Percentiles rank a stretch among this genome's conserved stretches.
These are phyloP conservation scores for Drosophila saltans DNA, from an alignment of 1,140 invertebrate species.

Conservation along the genomic window DNA sequence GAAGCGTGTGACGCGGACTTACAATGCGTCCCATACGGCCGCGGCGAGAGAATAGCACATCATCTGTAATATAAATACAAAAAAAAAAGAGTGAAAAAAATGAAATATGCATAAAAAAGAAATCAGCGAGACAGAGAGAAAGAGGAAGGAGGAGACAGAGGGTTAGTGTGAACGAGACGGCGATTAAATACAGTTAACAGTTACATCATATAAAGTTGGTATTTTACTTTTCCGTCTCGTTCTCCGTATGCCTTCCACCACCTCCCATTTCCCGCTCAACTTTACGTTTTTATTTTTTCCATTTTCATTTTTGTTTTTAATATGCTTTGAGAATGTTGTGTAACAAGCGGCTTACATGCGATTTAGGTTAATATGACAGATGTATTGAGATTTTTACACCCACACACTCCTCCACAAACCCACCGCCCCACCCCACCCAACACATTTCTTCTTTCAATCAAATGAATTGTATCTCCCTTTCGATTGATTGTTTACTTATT, in stretches of 20 bases:
- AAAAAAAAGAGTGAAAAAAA: conserved; percentile 11
- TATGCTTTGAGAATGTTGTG: conserved; percentile 71
- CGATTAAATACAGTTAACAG: conserved; percentile 45
- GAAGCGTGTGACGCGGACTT: conserved; percentile 92
- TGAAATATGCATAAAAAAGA: background rate
- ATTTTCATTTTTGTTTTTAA: conserved; percentile 48
- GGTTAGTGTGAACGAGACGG: conserved; percentile 36
- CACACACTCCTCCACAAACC: background rate
- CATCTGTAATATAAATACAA: conserved; percentile 67
- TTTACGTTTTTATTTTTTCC: background rate
- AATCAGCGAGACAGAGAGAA: background rate
- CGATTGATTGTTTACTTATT: no score
- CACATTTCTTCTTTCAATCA: no score
- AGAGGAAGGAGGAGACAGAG: conserved; percentile 13
- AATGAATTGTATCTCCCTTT: no score
- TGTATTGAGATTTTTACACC: conserved; percentile 3
- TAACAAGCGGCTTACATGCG: conserved; percentile 73
- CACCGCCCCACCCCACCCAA: no score
- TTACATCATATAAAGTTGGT: conserved; percentile 12
- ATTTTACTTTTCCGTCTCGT: background rate
- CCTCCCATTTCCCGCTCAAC: conserved; percentile 39
- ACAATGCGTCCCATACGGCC: conserved; percentile 87
- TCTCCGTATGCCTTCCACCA: conserved; percentile 7
- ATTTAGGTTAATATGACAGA: conserved; percentile 76
- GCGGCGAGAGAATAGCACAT: conserved; percentile 84